phyloP scores from a whole-genome alignment of 2,113 vertebrate species.

The Centropus bengalensis region DNA sequence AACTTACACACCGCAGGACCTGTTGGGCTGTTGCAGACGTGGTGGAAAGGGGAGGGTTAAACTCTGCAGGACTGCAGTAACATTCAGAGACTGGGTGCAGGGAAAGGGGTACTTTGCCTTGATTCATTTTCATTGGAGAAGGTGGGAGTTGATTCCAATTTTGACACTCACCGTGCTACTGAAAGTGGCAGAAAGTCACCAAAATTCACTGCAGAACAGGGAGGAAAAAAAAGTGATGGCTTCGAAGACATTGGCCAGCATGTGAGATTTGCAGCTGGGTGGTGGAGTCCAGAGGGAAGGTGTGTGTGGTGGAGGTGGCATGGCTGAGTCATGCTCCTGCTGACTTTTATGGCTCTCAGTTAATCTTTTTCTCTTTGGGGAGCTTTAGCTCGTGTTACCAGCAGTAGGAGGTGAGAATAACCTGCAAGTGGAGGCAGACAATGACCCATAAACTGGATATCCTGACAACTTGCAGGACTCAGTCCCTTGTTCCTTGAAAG shows the following conservation, averaged over 20 bases:
- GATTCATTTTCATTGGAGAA: neutral
- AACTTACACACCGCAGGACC: neutral
- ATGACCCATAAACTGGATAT: neutral
- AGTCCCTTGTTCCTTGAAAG: neutral
- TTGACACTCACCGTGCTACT: neutral
- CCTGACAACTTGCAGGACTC: neutral
- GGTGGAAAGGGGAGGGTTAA: neutral
- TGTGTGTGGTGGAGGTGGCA: neutral
- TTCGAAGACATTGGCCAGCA: neutral
- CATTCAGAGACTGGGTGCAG: neutral
- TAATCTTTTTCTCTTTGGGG: conserved; percentile 39
- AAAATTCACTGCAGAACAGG: conserved; percentile 4
- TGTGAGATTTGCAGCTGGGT: neutral
- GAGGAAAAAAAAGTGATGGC: neutral
- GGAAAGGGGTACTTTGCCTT: neutral
- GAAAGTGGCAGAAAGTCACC: conserved; percentile 60
- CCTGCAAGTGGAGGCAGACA: conserved; percentile 61
- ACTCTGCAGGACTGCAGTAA: neutral
- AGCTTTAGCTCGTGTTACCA: conserved; percentile 64
- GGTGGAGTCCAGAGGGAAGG: neutral
- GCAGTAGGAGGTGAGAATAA: conserved; percentile 70
- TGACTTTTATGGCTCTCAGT: conserved; percentile 68
- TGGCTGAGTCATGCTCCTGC: conserved; percentile 49
- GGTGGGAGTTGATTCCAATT: neutral
- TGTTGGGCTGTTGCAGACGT: neutral